Conservation (phyloP, 2,797 vertebrate species). For the Falco novaeseelandiae region DNA sequence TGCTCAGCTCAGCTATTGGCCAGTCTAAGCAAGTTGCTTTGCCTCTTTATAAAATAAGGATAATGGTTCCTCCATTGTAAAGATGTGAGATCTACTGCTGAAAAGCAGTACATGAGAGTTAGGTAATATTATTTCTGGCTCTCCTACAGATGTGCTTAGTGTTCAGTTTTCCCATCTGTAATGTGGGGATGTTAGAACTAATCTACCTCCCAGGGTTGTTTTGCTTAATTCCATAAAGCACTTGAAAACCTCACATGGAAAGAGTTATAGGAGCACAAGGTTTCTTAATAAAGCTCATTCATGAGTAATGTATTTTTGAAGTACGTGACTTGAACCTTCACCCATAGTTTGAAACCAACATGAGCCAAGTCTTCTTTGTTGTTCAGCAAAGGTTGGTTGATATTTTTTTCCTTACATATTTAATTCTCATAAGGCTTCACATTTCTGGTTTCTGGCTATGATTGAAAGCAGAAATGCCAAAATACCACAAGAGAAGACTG, state of each 20-base stretch:
- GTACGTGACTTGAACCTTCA: slow-evolving; percentile 71
- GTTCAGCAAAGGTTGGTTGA: slow-evolving; percentile 54
- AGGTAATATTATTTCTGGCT: slow-evolving; percentile 71
- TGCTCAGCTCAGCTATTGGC: neutral
- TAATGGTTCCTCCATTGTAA: slow-evolving; percentile 47
- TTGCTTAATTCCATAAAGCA: slow-evolving; percentile 71
- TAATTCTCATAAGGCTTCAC: slow-evolving; percentile 55
- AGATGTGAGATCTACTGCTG: slow-evolving; percentile 47
- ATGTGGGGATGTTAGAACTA: slow-evolving; percentile 69
- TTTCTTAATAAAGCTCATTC: slow-evolving; percentile 72
- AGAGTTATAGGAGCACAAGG: slow-evolving; percentile 66
- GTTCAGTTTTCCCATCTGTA: slow-evolving; percentile 68
- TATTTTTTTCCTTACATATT: slow-evolving; percentile 49
- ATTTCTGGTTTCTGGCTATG: slow-evolving; percentile 69
- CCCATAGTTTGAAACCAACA: slow-evolving; percentile 67
- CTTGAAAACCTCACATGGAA: slow-evolving; percentile 73
- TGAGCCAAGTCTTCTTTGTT: slow-evolving; percentile 59
- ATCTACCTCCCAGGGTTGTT: slow-evolving; percentile 70
- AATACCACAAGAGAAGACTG: slow-evolving; percentile 61
- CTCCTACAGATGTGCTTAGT: slow-evolving; percentile 62
- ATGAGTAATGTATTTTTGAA: slow-evolving; percentile 73
- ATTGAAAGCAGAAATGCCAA: slow-evolving; percentile 67
- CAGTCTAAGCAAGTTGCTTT: slow-evolving; percentile 2
- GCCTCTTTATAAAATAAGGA: slow-evolving; percentile 30
- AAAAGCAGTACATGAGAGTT: slow-evolving; percentile 44